phyloP scores from a whole-genome alignment of 2,888 invertebrate species.

The Alviniconcha strummeri region DNA sequence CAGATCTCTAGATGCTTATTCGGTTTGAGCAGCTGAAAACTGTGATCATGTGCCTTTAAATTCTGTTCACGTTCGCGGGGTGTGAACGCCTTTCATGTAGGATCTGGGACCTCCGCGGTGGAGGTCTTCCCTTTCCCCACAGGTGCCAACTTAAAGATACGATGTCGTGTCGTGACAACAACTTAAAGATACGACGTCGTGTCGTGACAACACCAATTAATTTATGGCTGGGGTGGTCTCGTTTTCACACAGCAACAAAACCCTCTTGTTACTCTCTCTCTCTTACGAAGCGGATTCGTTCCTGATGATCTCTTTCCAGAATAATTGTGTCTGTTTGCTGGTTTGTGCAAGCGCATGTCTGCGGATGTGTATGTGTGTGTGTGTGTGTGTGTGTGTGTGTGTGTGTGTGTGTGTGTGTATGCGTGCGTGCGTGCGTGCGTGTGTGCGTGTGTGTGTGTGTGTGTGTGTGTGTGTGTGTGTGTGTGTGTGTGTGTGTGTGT shows the following conservation, averaged over 20 bases:
- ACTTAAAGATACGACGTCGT: neutral
- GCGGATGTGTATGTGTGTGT: no score
- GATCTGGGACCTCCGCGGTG: neutral
- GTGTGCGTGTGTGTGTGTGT: neutral
- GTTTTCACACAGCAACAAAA: constrained; percentile 12
- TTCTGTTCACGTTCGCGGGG: neutral
- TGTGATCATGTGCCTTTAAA: no score
- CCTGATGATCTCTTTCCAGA: no score
- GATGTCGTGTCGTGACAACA: neutral
- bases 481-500: neutral
- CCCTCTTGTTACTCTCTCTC: neutral
- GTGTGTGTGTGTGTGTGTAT: no score
- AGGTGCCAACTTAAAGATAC: neutral
- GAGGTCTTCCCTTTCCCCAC: neutral
- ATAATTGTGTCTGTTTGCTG: no score
- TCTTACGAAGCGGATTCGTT: no score
- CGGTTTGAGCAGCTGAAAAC: no score
- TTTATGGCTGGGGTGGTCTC: constrained; percentile 10
- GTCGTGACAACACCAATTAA: neutral
- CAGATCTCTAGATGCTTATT: no score
- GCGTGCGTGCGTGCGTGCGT: no score
- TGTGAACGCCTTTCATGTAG: neutral
- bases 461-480: neutral
- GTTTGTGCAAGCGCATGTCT: no score
- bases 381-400: neutral